phyloP scores from a whole-genome alignment of 2,113 vertebrate genomes.

The Scolopax mira region DNA sequence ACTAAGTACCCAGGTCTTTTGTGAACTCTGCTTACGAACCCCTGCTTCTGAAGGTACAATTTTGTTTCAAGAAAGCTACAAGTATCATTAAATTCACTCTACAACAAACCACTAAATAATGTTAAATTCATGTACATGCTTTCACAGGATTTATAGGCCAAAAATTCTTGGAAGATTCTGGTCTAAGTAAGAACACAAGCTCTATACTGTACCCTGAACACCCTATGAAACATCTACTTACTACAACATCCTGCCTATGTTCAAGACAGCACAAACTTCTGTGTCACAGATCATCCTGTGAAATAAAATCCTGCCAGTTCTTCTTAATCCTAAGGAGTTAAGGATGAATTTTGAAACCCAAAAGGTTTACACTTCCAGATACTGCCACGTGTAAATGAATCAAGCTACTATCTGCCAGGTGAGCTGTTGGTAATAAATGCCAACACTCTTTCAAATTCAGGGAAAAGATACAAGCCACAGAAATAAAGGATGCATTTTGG shows the following conservation, averaged over 20 bases:
- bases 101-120: background rate
- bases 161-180: background rate
- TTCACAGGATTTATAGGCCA: background rate
- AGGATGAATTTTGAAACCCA: background rate
- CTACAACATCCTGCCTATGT: background rate
- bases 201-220: background rate
- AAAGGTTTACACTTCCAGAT: background rate
- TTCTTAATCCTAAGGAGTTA: background rate
- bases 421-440: background rate
- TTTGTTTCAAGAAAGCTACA: background rate
- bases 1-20: background rate
- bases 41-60: background rate
- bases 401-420: background rate
- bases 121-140: background rate
- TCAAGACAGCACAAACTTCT: background rate
- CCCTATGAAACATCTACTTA: background rate
- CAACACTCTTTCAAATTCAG: background rate
- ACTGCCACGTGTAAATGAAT: background rate
- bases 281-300: background rate
- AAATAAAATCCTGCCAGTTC: background rate
- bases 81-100: background rate
- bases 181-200: background rate
- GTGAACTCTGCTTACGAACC: background rate
- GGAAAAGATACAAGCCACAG: background rate
- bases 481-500: background rate